Evolutionary conservation across 2,797 vertebrate genomes (phyloP).

Genomic region (Melanotaenia pygmaea): DNA sequence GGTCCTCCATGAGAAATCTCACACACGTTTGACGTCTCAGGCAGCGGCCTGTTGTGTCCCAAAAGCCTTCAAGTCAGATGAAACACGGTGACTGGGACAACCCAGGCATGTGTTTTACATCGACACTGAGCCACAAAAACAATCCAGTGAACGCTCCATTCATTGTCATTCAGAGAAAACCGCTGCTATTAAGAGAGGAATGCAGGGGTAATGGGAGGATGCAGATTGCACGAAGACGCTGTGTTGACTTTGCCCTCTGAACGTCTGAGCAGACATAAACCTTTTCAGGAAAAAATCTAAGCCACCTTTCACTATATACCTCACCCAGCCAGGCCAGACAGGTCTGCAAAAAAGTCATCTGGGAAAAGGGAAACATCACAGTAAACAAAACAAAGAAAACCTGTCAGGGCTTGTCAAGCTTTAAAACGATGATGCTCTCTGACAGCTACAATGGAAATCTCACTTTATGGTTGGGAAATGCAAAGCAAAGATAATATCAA

Average conservation of each 20-base stretch:
- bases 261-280: slow-evolving; percentile 49
- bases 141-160: slow-evolving; percentile 26
- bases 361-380: slow-evolving; percentile 27
- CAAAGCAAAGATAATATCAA: slow-evolving; percentile 4
- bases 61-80: slow-evolving; percentile 27
- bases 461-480: slow-evolving; percentile 36
- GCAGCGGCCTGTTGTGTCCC: slow-evolving; percentile 12
- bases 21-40: slow-evolving; percentile 31
- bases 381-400: slow-evolving; percentile 34
- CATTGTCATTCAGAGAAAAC: slow-evolving; percentile 54
- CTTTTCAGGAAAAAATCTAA: slow-evolving; percentile 49
- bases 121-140: slow-evolving; percentile 52
- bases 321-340: slow-evolving; percentile 23
- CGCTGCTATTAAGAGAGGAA: slow-evolving; percentile 54
- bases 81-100: slow-evolving; percentile 47
- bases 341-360: slow-evolving; percentile 29
- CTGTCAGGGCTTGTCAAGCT: slow-evolving; percentile 6
- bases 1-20: slow-evolving; percentile 43
- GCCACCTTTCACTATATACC: slow-evolving; percentile 57
- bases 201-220: slow-evolving; percentile 32
- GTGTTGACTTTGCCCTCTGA: slow-evolving; percentile 63
- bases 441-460: slow-evolving; percentile 17
- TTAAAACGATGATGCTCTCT: slow-evolving; percentile 21
- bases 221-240: slow-evolving; percentile 52
- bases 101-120: slow-evolving; percentile 61